Base-by-base conservation (phyloP, 35 echinoderm and acorn worm species). In the Eucidaris tribuloides region DNA sequence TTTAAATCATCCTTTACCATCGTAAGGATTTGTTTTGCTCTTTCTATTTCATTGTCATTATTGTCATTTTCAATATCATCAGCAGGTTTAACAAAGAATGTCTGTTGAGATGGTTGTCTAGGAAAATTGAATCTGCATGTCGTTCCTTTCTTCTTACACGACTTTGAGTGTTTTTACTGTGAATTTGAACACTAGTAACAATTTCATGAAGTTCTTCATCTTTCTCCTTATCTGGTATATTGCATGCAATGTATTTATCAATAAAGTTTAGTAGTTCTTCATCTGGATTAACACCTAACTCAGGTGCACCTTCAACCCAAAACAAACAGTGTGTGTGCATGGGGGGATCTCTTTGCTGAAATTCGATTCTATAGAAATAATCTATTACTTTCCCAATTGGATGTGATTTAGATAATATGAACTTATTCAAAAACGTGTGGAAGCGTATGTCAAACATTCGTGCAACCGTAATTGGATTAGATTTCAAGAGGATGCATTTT, bases 61-160 rank as follows among this genome's bases (percentile, higher is more conserved):
- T 87, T 78, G 13, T 62, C 23, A 56, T 13, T 14, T 38, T 24
- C n/a, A n/a, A n/a, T 37, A 6, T 87, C 36, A 22, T 36, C 43
- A 42, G 6, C 18, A 31, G 78, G 59, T 81, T 60, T 81, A 5
- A 36, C 45, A 82, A 89, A 82, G 59, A 90, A 95, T 82, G 87
- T 90, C 19, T 76, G 6, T 79, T 78, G 56, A 36, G 60, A 63
- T 74, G 82, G 64, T 85, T 43, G 82, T 72, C 42, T 85, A 25
- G 81, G 92, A 65, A 94, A 94, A 71, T 89, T 85, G 62, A 94
- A 94, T 76, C 87, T 65, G 64, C 92, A 94, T 14, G 43, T 78
- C 20, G 48, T 90, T 32, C 92, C 87, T 31, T 63, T 80, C 66
- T 94, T 94, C 46, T 39, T 90, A 42, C 85, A 94, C 20, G 91